Evolutionary conservation across 2,888 invertebrate species (phyloP).

Genomic region (Gisinianus flammeolus): DNA sequence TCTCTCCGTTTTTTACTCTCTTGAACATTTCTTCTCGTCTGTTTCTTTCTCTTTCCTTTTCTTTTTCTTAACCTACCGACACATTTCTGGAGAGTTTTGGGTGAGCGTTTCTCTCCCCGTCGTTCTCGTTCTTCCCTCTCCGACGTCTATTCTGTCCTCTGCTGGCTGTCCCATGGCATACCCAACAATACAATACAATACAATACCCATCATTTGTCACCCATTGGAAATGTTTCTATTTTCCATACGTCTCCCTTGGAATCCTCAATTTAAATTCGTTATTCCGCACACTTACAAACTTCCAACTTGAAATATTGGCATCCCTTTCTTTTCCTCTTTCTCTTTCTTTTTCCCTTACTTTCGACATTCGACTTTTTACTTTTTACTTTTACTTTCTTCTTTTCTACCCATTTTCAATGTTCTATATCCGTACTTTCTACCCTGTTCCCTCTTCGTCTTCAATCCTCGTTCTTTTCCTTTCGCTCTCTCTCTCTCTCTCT

Average conservation of each 20-base stretch:
- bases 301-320: constrained; percentile 11
- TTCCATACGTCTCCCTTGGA: constrained; percentile 35
- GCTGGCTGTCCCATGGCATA: too few species aligned
- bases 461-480: not conserved
- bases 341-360: not conserved
- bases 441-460: not conserved
- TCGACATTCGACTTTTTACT: too few species aligned
- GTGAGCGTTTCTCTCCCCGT: not conserved
- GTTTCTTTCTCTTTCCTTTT: constrained; percentile 24
- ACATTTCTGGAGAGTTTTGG: too few species aligned
- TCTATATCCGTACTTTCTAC: not conserved
- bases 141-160: too few species aligned
- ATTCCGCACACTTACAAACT: constrained; percentile 35
- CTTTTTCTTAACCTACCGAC: constrained; percentile 43
- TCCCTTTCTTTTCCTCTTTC: not conserved
- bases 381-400: too few species aligned
- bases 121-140: not conserved
- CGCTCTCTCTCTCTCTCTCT: constrained; percentile 18
- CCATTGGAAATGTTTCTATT: constrained; percentile 33
- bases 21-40: constrained; percentile 25
- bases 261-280: constrained; percentile 42
- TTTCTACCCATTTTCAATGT: constrained; percentile 5
- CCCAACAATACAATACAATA: constrained; percentile 13
- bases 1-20: constrained; percentile 31
- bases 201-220: constrained; percentile 38